phyloP scores from a whole-genome alignment of 1,140 invertebrate species.

The Cydia amplana region DNA sequence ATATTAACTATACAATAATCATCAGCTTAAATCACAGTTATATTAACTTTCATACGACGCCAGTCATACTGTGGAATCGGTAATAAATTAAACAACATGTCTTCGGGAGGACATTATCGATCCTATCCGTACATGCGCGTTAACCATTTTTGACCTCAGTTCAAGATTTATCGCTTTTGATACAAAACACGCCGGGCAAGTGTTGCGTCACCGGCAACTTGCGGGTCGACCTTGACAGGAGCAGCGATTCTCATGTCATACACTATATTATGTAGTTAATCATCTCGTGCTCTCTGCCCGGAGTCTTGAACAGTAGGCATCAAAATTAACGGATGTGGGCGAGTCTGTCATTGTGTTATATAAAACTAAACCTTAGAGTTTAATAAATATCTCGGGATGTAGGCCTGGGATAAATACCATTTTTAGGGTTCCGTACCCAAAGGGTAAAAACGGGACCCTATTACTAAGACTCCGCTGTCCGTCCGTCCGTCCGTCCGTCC shows the following conservation, averaged over 20 bases:
- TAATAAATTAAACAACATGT: not conserved
- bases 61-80: not conserved
- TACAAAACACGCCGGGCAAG: conserved; percentile 50
- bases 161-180: conserved; percentile 51
- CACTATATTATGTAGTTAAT: conserved; percentile 38
- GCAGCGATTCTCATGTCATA: conserved; percentile 42
- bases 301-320: conserved; percentile 10
- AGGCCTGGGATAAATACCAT: too few relatives aligned
- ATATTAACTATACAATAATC: not conserved
- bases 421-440: too few relatives aligned
- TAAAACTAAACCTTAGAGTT: not conserved
- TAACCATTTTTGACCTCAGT: conserved; percentile 43
- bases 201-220: conserved; percentile 53
- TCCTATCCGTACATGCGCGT: conserved; percentile 32
- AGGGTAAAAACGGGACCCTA: too few relatives aligned
- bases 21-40: not conserved
- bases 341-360: conserved; percentile 2
- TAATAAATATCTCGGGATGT: not conserved
- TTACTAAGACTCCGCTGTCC: too few relatives aligned
- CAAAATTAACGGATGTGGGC: not conserved
- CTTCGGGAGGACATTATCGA: conserved; percentile 22
- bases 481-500: too few relatives aligned
- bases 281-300: not conserved
- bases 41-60: not conserved
- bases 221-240: conserved; percentile 52